These are phyloP conservation scores for Hystrix brachyura DNA, from an alignment of 2,113 vertebrate species.

Conservation along the genomic window DNA sequence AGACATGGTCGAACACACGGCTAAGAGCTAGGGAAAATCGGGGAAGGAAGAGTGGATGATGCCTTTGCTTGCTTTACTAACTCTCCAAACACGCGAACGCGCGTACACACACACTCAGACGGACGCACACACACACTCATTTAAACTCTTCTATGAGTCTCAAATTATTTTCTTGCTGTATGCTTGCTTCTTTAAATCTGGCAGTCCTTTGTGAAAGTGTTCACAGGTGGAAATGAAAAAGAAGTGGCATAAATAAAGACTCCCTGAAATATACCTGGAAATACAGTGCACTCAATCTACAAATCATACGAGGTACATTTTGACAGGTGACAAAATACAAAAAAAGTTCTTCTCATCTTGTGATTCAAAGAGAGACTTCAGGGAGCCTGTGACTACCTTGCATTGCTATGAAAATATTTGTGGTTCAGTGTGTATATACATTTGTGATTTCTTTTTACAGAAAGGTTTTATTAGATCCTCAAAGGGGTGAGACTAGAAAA, in stretches of 20 bases:
- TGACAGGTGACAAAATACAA: not conserved
- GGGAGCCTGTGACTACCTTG: not conserved
- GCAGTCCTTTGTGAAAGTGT: not conserved
- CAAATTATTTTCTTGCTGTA: not conserved
- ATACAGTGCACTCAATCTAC: not conserved
- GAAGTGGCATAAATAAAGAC: not conserved
- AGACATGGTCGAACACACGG: not conserved
- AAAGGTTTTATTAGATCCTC: slow-evolving; percentile 58
- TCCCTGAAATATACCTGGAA: not conserved
- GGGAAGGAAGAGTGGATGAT: not conserved
- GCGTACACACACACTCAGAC: not conserved
- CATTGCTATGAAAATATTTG: slow-evolving; percentile 48
- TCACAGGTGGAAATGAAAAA: slow-evolving; percentile 39
- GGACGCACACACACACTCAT: not conserved
- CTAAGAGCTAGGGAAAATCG: not conserved
- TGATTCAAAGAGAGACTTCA: slow-evolving; percentile 20
- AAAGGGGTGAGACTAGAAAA: not conserved
- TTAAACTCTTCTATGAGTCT: not conserved
- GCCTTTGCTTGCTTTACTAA: not conserved
- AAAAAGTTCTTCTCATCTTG: not conserved
- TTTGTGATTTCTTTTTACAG: slow-evolving; percentile 36
- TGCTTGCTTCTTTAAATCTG: not conserved
- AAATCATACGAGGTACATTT: not conserved
- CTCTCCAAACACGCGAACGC: not conserved
- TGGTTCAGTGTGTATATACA: not conserved